Percentiles rank a stretch among this genome's conserved stretches.
Conservation (phyloP, 2,113 vertebrate genomes). For the Todiramphus chloris region DNA sequence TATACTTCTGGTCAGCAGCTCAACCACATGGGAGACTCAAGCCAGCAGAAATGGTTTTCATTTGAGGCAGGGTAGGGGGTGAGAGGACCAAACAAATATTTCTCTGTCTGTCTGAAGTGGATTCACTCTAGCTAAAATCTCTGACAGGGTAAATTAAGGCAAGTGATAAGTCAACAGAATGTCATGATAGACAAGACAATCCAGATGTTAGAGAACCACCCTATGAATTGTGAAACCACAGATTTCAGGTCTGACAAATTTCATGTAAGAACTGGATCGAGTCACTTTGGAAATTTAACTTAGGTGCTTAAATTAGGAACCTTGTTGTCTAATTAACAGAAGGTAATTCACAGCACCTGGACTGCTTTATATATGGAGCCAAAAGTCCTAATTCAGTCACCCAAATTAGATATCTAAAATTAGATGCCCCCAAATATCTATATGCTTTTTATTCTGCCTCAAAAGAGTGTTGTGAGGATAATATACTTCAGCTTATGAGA, state of each 20-base stretch:
- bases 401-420: constrained; percentile 63
- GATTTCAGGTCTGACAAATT: not conserved
- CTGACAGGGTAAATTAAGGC: not conserved
- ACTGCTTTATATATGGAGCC: constrained; percentile 62
- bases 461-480: constrained; percentile 39
- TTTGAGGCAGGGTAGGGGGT: accelerated
- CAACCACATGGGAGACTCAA: not conserved
- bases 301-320: constrained; percentile 59
- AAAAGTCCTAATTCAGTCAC: constrained; percentile 62
- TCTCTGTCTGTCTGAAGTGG: not conserved
- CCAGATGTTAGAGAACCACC: not conserved
- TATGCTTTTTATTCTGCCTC: constrained; percentile 44
- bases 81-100: not conserved
- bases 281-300: constrained; percentile 16
- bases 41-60: not conserved
- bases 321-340: constrained; percentile 60
- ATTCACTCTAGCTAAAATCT: not conserved
- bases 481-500: constrained; percentile 47
- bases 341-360: constrained; percentile 67
- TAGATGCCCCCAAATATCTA: constrained; percentile 58
- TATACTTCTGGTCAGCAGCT: not conserved
- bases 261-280: not conserved
- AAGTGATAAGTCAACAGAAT: not conserved
- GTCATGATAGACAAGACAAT: not conserved
- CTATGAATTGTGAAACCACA: not conserved